Evolutionary conservation across 2,797 vertebrate species (phyloP).

Genomic region (Microctenopoma stevenorrisi): DNA sequence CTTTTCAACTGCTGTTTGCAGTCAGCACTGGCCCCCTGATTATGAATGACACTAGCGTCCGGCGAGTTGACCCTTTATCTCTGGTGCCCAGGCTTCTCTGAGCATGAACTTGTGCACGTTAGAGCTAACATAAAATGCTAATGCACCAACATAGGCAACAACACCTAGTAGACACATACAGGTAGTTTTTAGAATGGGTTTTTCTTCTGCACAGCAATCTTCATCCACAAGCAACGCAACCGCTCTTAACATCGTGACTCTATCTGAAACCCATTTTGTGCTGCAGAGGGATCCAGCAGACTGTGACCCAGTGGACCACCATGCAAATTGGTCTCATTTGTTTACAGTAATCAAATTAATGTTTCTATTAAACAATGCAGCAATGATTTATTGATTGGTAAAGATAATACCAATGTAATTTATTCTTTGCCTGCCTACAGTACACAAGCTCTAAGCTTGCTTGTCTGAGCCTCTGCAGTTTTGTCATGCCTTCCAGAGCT

Average conservation of each 20-base stretch:
- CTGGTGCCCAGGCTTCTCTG: constrained; percentile 12
- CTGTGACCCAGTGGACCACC: constrained; percentile 2
- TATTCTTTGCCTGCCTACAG: constrained; percentile 18
- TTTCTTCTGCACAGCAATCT: too few relatives aligned
- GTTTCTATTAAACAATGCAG: constrained; percentile 44
- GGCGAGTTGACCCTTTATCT: constrained; percentile 38
- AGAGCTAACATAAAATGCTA: not conserved
- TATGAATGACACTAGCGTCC: constrained; percentile 59
- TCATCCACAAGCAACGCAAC: too few relatives aligned
- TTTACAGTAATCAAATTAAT: constrained; percentile 29
- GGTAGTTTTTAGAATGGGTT: too few relatives aligned
- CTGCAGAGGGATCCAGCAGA: constrained; percentile 1
- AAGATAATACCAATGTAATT: constrained; percentile 24
- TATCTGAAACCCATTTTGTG: not conserved
- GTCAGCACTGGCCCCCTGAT: constrained; percentile 46
- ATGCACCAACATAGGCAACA: too few relatives aligned
- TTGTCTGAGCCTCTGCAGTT: constrained; percentile 31
- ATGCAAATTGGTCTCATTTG: constrained; percentile 36
- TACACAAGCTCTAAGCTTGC: not conserved
- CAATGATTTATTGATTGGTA: constrained; percentile 56
- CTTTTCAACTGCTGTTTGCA: constrained; percentile 43
- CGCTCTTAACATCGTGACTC: too few relatives aligned
- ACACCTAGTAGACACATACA: too few relatives aligned
- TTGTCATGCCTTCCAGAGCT: constrained; percentile 41
- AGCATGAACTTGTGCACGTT: constrained; percentile 3